A percentile compares a stretch with the other conserved stretches of the same genome.
phyloP scores from a whole-genome alignment of 1,140 invertebrate species.

The Trachymyrmex cornetzi region DNA sequence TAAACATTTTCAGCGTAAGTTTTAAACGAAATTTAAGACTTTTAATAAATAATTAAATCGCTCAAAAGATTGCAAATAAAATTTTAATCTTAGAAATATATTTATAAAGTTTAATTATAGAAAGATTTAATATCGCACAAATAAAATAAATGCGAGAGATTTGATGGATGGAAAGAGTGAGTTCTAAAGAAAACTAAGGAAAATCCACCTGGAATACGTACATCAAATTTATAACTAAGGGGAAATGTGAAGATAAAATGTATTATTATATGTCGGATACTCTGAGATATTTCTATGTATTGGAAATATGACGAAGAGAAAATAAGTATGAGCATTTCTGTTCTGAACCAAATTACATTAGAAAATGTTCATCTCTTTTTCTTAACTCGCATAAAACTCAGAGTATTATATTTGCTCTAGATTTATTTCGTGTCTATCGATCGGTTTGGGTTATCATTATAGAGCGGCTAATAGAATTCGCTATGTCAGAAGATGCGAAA shows the following conservation, averaged over 20 bases:
- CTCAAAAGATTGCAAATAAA: background rate
- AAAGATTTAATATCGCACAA: slow-evolving; percentile 25
- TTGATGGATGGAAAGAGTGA: background rate
- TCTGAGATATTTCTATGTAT: background rate
- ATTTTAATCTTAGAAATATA: background rate
- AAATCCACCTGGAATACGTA: background rate
- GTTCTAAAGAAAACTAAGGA: background rate
- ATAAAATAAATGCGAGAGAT: slow-evolving; percentile 3
- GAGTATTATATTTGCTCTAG: background rate
- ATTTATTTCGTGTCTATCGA: slow-evolving; percentile 34
- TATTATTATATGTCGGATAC: background rate
- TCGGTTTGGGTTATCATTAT: background rate
- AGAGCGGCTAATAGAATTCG: slow-evolving; percentile 21
- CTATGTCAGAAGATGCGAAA: slow-evolving; percentile 16
- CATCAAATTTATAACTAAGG: background rate
- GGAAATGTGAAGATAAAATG: background rate
- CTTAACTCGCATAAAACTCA: too few relatives aligned
- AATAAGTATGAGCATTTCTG: background rate
- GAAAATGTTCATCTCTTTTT: background rate
- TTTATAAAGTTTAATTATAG: background rate
- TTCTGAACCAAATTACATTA: background rate
- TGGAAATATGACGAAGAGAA: background rate
- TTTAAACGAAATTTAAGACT: background rate
- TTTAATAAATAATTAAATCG: slow-evolving; percentile 14
- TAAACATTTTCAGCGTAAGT: background rate